Evolutionary conservation across 2,888 invertebrate species (phyloP), one percentile per base, ranked within the genome.

Genomic region (Apoda limacodes): DNA sequence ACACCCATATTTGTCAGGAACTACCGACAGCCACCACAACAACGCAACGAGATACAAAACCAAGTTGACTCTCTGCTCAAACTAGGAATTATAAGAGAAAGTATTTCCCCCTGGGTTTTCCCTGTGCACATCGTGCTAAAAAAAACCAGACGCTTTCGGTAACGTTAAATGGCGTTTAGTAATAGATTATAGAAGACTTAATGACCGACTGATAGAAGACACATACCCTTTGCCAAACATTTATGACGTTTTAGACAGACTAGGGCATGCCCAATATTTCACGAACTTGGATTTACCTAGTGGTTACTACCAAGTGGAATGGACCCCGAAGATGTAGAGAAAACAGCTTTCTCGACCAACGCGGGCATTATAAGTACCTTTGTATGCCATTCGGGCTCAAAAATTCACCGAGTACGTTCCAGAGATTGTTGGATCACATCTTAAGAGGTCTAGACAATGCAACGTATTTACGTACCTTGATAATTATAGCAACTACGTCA

Each of bases 331-430:
- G 49, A 52, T 14, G 23, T 39, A 10, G 34, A 28, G n/a, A 52
- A 50, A 37, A 55, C 55, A 1, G 48, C 49, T 1, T 51, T 55
- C 21, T 38, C 22, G 1, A 45, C 44, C 5, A 27, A 35, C n/a
- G n/a, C n/a, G 51, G 52, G 9, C 55, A 56, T 20, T 54, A 46
- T 10, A 53, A 55, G 31, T 57, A 49, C 7, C 11, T 44, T 0
- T 35, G 58, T 30, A 56, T 54, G 51, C 52, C 53, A 0, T 53
- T 54, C 24, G 54, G 52, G 3, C 15, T 55, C 3, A 52, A 40
- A 35, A 52, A 45, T 9, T 45, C 51, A 3, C 56, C 55, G 1
- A 42, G 43, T 12, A 50, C 50, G 3, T 58, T 58, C 25, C 58
- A 60, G 24, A 30, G 55, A 32, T 9, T 51, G 10, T 50, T 60